Evolutionary conservation across 2,888 invertebrate species (phyloP), one percentile per base, ranked within the genome.

Genomic region (Candidula unifasciata): DNA sequence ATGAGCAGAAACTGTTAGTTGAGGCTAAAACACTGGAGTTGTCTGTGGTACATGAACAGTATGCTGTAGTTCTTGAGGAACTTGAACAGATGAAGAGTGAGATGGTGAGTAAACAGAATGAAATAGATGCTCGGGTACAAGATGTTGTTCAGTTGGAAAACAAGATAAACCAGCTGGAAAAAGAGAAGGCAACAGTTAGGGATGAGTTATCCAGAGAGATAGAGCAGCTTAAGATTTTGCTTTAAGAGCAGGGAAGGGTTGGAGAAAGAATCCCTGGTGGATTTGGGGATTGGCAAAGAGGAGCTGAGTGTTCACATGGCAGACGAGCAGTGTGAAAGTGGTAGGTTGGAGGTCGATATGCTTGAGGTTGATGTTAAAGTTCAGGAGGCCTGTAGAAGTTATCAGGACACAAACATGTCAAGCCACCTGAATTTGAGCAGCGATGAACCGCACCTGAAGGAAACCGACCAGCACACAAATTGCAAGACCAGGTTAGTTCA

Each of bases 191-290:
- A 2, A 6, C 54, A n/a, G 44, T 30, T 52, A 52, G 52, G 27
- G 52, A 16, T 52, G 44, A 54, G 5, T 24, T 66, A 21, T n/a
- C 33, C 44, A 44, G 16, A 73, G 73, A 81, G 37, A 3, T 60
- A 18, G 74, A 73, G 21, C 13, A 73, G 18, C 60, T 73, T 13
- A 35, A 35, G 60, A 37, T 33, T 21, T 2, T 8, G 16, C 24
- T 81, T 73, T n/a, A 24, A 85, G 24, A 84, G 83, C n/a, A 33
- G 33, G 44, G 87, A 88, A 78, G 77, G 86, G 37, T 30, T 74
- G n/a, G 54, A 66, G 6, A 57, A 88, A 68, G 87, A 89, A 82
- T 88, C 88, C 84, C 21, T 86, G 78, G 85, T 33, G 33, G 73
- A 81, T 44, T 44, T 81, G 37, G 74, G 74, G 37, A 73, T 60